Conservation (phyloP, 2,113 vertebrate genomes). For the Dunckerocampus dactyliophorus region DNA sequence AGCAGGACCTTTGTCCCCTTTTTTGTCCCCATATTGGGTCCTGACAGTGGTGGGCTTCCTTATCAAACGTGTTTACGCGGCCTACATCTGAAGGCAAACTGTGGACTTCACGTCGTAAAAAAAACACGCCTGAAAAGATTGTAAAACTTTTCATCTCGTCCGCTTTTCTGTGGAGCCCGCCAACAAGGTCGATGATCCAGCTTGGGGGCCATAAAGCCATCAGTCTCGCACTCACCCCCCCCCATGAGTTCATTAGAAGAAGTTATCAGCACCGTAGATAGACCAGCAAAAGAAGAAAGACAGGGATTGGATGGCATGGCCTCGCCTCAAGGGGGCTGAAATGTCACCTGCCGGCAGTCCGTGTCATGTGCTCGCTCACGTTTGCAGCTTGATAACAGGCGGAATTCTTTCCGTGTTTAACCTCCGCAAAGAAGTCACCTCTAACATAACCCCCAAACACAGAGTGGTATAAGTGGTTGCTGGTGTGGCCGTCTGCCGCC, state of each 20-base stretch:
- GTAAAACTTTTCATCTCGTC: conserved; percentile 62
- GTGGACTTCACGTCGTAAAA: conserved; percentile 43
- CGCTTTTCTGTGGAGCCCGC: conserved; percentile 35
- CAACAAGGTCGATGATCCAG: conserved; percentile 67
- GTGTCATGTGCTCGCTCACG: conserved; percentile 46
- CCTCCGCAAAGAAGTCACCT: conserved; percentile 38
- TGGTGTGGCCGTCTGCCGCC: conserved; percentile 57
- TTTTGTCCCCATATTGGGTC: conserved; percentile 26
- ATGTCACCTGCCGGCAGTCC: conserved; percentile 2
- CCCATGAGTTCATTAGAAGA: conserved; percentile 62
- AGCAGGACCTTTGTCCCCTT: conserved; percentile 63
- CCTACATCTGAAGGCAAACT: conserved; percentile 56
- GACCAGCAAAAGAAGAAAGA: conserved; percentile 26
- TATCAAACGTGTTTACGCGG: conserved; percentile 60
- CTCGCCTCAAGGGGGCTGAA: conserved; percentile 56
- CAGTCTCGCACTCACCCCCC: conserved; percentile 50
- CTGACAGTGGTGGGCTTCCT: conserved; percentile 34
- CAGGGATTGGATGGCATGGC: conserved; percentile 64
- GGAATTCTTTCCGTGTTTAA: conserved; percentile 63
- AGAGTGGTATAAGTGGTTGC: conserved; percentile 51
- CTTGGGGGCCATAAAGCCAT: conserved; percentile 63
- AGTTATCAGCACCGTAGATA: conserved; percentile 69
- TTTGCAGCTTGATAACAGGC: conserved; percentile 58
- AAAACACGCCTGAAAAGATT: conserved; percentile 60
- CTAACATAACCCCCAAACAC: conserved; percentile 26